Evolutionary conservation across 2,888 invertebrate genomes (phyloP), one percentile per base, ranked within the genome.

Genomic region (Tribolium freemani): DNA sequence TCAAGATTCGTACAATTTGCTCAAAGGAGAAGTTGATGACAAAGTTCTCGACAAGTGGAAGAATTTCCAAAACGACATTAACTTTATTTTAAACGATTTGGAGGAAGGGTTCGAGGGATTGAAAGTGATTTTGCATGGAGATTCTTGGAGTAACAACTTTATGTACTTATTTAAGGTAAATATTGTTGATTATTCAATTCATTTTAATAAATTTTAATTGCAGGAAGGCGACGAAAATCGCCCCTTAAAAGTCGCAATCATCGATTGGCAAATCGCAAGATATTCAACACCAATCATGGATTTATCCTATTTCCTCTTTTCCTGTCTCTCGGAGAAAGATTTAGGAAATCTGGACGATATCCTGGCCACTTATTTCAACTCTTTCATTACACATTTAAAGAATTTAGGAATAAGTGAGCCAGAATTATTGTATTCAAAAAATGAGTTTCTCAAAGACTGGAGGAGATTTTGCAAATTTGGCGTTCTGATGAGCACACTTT

Each of bases 111-210:
- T 16, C 2, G 16, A 16, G 16, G n/a, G 69, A 5, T 46, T 67
- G 9, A 50, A 26, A n/a, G 69, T 71, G 9, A 51, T 75, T 11
- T 48, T 54, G 8, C 75, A 75, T 30, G 75, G 71, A 0, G 75
- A 75, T 45, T 72, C 63, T 53, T 75, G 75, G 75, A 64, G 54
- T 20, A 75, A 72, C 38, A 75, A 75, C 31, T 66, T 75, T 11
- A 67, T 75, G 67, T 66, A 31, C 5, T 46, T 46, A 2, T 11
- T 11, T 11, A n/a, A 46, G 5, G 46, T 61, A 48, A 50, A 11
- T 21, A 6, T 16, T 58, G 3, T n/a, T 20, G 1, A 38, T 44
- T 20, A 48, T 8, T 77, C 80, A 26, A 56, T 83, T n/a, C 71
- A 75, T 21, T 77, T 80, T 38, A 77, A 81, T 20, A 5, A 13